Evolutionary conservation across 2,797 vertebrate genomes (phyloP).

Genomic region (Sarcophilus harrisii): DNA sequence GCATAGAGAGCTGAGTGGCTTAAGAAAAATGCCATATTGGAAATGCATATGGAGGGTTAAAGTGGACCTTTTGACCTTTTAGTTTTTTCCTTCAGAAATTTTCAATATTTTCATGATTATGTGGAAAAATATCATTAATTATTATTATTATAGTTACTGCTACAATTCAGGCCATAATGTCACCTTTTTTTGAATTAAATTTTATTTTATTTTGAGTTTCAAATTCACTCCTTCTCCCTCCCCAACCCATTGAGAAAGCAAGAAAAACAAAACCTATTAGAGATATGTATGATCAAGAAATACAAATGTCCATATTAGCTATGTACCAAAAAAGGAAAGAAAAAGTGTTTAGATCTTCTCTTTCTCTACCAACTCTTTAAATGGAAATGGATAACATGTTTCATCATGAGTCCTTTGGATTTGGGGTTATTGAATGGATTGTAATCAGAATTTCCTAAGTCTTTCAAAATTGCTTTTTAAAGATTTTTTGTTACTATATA

Average conservation of each 20-base stretch:
- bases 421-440: neutral
- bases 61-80: neutral
- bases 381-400: neutral
- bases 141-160: neutral
- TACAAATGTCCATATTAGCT: neutral
- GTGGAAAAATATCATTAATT: neutral
- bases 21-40: neutral
- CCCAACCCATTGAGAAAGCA: neutral
- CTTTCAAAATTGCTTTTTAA: neutral
- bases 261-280: neutral
- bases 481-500: neutral
- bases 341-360: neutral
- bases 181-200: neutral
- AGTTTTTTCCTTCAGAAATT: neutral
- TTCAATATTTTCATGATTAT: constrained; percentile 32
- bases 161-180: neutral
- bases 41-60: neutral
- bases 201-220: neutral
- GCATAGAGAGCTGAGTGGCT: neutral
- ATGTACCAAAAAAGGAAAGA: neutral
- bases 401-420: neutral
- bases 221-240: neutral
- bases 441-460: neutral
- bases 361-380: neutral
- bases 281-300: neutral